phyloP scores from a whole-genome alignment of 2,113 vertebrate genomes.

The Cariama cristata region DNA sequence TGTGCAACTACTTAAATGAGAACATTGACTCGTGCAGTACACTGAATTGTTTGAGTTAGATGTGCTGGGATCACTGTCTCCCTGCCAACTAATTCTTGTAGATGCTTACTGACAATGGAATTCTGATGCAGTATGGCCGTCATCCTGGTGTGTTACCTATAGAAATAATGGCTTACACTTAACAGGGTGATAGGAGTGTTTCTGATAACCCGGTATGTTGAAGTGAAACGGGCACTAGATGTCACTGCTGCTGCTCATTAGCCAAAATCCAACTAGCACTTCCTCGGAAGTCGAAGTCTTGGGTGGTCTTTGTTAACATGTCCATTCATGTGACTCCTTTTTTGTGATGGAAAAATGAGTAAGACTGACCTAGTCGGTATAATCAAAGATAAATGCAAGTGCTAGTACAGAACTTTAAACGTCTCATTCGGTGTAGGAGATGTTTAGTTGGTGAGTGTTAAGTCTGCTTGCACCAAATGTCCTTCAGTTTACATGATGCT shows the following conservation, averaged over 20 bases:
- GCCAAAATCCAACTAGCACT: not conserved
- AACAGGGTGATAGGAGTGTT: rapidly evolving
- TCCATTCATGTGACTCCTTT: not conserved
- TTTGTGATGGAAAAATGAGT: not conserved
- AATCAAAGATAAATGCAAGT: not conserved
- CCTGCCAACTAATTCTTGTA: not conserved
- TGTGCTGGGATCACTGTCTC: not conserved
- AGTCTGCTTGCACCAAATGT: not conserved
- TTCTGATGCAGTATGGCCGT: not conserved
- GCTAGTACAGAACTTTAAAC: not conserved
- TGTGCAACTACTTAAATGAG: not conserved
- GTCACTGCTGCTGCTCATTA: slow-evolving; percentile 23
- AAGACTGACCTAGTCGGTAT: not conserved
- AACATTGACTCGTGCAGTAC: rapidly evolving
- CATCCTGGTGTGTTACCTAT: not conserved
- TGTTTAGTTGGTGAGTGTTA: not conserved
- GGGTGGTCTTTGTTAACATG: not conserved
- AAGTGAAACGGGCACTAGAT: not conserved
- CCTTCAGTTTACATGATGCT: not conserved
- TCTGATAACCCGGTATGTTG: not conserved
- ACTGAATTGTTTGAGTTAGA: not conserved
- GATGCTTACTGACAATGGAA: not conserved
- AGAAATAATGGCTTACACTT: not conserved
- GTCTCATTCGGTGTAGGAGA: not conserved
- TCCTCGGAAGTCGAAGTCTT: not conserved